Conservation (phyloP, 2,797 vertebrate genomes). For the Sebastes diploproa region DNA sequence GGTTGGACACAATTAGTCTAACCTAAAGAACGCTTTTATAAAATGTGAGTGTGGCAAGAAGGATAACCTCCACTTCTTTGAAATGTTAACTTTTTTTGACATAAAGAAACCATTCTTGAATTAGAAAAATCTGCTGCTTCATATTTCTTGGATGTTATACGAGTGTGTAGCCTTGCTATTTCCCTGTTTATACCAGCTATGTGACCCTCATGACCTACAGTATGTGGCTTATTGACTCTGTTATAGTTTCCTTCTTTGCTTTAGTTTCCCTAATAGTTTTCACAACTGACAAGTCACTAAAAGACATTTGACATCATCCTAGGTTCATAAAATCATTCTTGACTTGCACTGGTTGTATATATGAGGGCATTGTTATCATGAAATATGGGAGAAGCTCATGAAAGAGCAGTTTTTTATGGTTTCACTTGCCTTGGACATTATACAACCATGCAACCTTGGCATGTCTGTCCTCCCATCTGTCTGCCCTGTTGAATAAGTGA, state of each 20-base stretch:
- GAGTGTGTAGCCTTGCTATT: neutral
- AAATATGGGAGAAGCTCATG: neutral
- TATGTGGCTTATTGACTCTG: neutral
- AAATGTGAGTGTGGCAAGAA: neutral
- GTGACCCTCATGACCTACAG: neutral
- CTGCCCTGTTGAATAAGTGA: slow-evolving; percentile 24
- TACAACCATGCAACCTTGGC: slow-evolving; percentile 9
- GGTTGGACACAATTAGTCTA: neutral
- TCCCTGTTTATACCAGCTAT: neutral
- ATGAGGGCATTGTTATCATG: neutral
- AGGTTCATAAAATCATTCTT: neutral
- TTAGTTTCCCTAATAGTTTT: neutral
- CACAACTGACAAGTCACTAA: neutral
- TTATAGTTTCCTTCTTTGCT: neutral
- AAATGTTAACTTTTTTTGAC: neutral
- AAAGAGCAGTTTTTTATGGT: neutral
- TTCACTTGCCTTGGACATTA: slow-evolving; percentile 21
- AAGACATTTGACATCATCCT: neutral
- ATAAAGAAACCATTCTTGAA: neutral
- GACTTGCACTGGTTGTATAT: neutral
- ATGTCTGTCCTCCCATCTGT: slow-evolving; percentile 4
- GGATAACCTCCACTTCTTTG: neutral
- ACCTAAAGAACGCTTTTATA: neutral
- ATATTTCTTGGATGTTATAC: neutral
- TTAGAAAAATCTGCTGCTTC: neutral